Evolutionary conservation across 2,888 invertebrate species (phyloP).

Genomic region (Athalia circularis): DNA sequence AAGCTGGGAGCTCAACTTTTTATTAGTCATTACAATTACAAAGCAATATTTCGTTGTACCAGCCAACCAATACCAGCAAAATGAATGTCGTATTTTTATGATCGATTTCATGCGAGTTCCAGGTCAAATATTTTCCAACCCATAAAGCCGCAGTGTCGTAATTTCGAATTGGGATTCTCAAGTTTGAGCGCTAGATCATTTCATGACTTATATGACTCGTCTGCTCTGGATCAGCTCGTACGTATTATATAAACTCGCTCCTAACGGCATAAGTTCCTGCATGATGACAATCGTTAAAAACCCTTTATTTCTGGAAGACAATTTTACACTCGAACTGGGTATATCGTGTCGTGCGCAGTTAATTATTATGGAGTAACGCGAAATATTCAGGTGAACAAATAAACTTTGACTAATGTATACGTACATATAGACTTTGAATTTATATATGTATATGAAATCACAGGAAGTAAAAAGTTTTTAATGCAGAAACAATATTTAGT

Average conservation of each 20-base stretch:
- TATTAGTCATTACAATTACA: neutral
- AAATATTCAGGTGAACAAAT: no score
- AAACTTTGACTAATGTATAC: neutral
- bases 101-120: slow-evolving; percentile 25
- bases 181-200: slow-evolving; percentile 22
- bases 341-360: no score
- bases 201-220: neutral
- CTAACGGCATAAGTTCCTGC: no score
- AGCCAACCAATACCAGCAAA: slow-evolving; percentile 10
- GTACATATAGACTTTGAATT: neutral
- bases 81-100: slow-evolving; percentile 34
- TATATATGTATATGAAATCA: neutral
- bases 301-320: no score
- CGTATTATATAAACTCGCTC: no score
- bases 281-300: no score
- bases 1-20: no score
- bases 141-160: slow-evolving; percentile 26
- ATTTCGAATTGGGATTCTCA: slow-evolving; percentile 34
- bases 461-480: slow-evolving; percentile 15
- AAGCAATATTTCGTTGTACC: slow-evolving; percentile 1
- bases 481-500: slow-evolving; percentile 24
- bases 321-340: no score
- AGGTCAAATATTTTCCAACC: slow-evolving; percentile 34
- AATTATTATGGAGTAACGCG: no score
- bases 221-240: no score